These are phyloP conservation scores for Aphelenchoides besseyi DNA, from an alignment of 1,140 invertebrate genomes.

Conservation along the genomic window DNA sequence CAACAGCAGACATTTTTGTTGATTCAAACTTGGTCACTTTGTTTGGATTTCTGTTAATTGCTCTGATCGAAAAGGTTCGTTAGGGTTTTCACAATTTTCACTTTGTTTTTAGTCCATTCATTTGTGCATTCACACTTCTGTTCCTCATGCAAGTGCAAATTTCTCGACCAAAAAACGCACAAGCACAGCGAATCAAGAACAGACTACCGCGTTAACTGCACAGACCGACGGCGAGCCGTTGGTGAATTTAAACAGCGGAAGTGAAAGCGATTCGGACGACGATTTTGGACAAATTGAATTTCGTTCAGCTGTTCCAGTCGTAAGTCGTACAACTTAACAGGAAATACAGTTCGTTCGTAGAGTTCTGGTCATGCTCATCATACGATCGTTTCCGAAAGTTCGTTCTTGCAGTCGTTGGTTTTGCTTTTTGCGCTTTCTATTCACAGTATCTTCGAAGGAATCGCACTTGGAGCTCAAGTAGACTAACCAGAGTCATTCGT, in stretches of 20 bases:
- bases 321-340: no score
- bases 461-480: slow-evolving; percentile 64
- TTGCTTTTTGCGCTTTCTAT: slow-evolving; percentile 63
- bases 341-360: no score
- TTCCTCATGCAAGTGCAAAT: background rate
- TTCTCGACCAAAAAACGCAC: background rate
- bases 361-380: slow-evolving; percentile 55
- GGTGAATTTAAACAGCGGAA: slow-evolving; percentile 17
- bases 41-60: slow-evolving; percentile 28
- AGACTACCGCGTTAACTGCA: background rate
- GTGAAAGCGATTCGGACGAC: slow-evolving; percentile 24
- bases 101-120: slow-evolving; percentile 15
- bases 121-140: background rate
- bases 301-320: slow-evolving; percentile 8
- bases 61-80: slow-evolving; percentile 29
- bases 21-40: slow-evolving; percentile 27
- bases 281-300: slow-evolving; percentile 31
- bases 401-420: slow-evolving; percentile 56
- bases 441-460: slow-evolving; percentile 65
- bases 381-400: slow-evolving; percentile 42
- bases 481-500: no score
- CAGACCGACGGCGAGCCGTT: slow-evolving; percentile 17
- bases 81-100: background rate
- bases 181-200: background rate
- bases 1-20: slow-evolving; percentile 16